Conservation (phyloP, 2,113 vertebrate species). For the Astur gentilis region DNA sequence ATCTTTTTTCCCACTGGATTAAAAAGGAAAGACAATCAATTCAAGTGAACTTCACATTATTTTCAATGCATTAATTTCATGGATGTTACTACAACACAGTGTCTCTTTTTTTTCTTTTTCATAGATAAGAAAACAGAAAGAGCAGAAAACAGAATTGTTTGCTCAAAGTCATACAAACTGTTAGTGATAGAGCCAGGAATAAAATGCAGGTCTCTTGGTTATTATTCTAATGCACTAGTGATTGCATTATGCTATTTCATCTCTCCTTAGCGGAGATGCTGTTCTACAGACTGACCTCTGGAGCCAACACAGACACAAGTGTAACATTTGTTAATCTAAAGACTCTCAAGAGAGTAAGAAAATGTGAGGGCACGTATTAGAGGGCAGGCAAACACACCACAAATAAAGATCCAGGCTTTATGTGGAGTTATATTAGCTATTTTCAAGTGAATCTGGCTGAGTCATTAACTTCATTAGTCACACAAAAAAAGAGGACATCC, state of each 20-base stretch:
- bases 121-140: background rate
- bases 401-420: background rate
- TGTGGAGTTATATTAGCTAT: background rate
- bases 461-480: background rate
- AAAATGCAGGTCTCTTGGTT: background rate
- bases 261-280: background rate
- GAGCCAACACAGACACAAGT: background rate
- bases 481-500: background rate
- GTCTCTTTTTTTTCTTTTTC: rapidly evolving
- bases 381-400: background rate
- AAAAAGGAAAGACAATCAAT: background rate
- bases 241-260: background rate
- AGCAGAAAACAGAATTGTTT: background rate
- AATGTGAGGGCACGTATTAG: background rate
- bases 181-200: background rate
- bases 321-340: background rate
- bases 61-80: background rate
- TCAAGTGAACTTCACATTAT: background rate
- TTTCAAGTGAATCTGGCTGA: background rate
- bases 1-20: background rate
- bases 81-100: background rate
- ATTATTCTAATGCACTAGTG: background rate
- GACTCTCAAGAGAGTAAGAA: background rate
- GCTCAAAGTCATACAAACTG: background rate
- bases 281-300: background rate